These are phyloP conservation scores for Antedon bifida DNA, from an alignment of 35 echinoderm and acorn worm species.

Conservation along the genomic window DNA sequence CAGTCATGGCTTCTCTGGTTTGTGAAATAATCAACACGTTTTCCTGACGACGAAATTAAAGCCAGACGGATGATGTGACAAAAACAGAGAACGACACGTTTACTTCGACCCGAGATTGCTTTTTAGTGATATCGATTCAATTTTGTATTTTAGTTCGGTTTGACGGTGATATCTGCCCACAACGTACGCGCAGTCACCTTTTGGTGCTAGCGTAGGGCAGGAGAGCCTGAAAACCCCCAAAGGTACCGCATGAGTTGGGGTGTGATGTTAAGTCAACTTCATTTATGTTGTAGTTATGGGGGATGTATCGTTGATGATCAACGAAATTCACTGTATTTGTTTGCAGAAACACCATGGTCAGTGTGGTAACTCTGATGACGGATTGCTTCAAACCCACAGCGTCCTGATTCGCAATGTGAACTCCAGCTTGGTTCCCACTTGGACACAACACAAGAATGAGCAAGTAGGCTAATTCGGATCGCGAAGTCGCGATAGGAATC, in stretches of 20 bases:
- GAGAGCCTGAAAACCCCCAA: background rate
- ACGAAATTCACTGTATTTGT: no score
- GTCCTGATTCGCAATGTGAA: no score
- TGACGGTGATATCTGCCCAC: background rate
- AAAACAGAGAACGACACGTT: background rate
- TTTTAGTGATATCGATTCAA: background rate
- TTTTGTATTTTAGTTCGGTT: background rate
- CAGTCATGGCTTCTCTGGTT: background rate
- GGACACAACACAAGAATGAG: no score
- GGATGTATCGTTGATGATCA: background rate
- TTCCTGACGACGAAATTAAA: background rate
- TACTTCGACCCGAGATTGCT: background rate
- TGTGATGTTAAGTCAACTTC: background rate
- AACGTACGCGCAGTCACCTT: background rate
- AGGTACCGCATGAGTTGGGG: background rate
- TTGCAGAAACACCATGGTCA: no score
- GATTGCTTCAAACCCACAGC: no score
- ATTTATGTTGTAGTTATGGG: background rate
- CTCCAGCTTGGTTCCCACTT: no score
- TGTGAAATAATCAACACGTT: background rate
- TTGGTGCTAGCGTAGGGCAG: background rate
- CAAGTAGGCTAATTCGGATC: no score
- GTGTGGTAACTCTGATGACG: no score
- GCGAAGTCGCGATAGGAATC: no score
- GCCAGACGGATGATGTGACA: background rate